Conservation (phyloP, 2,797 vertebrate genomes). For the Muscicapa striata region DNA sequence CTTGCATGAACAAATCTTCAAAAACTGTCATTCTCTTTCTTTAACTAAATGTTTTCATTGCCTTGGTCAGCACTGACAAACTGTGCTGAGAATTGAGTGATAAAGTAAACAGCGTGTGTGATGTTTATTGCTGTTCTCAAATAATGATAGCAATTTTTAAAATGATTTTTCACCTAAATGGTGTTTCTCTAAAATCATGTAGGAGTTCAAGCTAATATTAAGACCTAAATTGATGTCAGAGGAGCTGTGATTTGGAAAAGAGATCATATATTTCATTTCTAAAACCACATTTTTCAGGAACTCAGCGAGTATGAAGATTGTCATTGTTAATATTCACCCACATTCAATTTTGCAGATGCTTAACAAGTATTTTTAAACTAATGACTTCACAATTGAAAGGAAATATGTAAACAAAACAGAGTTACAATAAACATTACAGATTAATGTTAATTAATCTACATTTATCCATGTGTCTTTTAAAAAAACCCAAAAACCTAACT, state of each 20-base stretch:
- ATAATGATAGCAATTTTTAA: constrained; percentile 46
- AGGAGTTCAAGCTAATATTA: constrained; percentile 55
- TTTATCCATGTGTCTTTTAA: neutral
- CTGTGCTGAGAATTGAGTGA: neutral
- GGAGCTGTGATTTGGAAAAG: constrained; percentile 44
- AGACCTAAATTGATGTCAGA: constrained; percentile 36
- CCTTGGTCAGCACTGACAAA: constrained; percentile 33
- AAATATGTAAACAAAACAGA: constrained; percentile 34
- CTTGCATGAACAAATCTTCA: neutral
- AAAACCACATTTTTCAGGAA: constrained; percentile 25
- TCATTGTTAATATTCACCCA: constrained; percentile 34
- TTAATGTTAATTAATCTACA: neutral
- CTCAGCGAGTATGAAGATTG: neutral
- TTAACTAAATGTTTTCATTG: constrained; percentile 12
- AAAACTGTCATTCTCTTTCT: neutral
- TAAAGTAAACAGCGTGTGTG: constrained; percentile 43
- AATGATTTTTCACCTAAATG: constrained; percentile 66
- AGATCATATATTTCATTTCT: constrained; percentile 47
- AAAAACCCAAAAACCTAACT: neutral
- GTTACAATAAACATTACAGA: constrained; percentile 14
- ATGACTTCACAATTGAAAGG: constrained; percentile 32
- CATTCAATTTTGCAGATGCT: constrained; percentile 10
- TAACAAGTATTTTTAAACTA: constrained; percentile 24
- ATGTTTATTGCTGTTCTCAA: constrained; percentile 54
- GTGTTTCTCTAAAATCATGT: constrained; percentile 51